Conservation (phyloP, 2,888 invertebrate species). For the Tenthredo scrophulariae region DNA sequence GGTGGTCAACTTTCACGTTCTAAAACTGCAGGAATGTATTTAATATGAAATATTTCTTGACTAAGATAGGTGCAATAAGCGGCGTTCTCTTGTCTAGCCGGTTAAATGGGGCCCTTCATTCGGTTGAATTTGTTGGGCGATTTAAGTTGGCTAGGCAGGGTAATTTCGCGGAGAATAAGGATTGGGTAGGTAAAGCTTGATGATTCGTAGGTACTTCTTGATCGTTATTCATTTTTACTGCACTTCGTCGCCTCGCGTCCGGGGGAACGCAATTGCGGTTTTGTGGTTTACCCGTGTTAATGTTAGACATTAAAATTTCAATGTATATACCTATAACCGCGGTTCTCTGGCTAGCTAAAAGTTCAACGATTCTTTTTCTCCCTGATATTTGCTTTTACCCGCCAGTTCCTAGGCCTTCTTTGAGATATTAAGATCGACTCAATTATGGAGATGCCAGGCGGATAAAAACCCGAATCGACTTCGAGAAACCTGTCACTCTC, state of each 20-base stretch:
- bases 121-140: background rate
- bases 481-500: slow-evolving; percentile 32
- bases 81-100: slow-evolving; percentile 20
- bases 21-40: slow-evolving; percentile 21
- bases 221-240: slow-evolving; percentile 30
- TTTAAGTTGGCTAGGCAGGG: background rate
- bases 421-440: slow-evolving; percentile 28
- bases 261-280: slow-evolving; percentile 20
- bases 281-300: slow-evolving; percentile 4
- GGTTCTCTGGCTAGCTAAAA: slow-evolving; percentile 19
- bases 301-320: slow-evolving; percentile 29
- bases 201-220: background rate
- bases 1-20: slow-evolving; percentile 51
- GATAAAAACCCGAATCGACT: slow-evolving; percentile 33
- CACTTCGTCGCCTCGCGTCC: slow-evolving; percentile 1
- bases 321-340: background rate
- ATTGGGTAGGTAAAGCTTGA: background rate
- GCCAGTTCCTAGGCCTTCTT: background rate
- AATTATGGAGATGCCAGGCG: slow-evolving; percentile 1
- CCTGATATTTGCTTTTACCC: background rate
- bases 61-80: background rate
- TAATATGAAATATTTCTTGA: background rate
- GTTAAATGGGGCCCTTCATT: background rate
- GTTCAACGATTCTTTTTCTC: background rate
- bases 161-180: background rate